Conservation (phyloP, 2,888 invertebrate genomes). For the Ctena decussata region DNA sequence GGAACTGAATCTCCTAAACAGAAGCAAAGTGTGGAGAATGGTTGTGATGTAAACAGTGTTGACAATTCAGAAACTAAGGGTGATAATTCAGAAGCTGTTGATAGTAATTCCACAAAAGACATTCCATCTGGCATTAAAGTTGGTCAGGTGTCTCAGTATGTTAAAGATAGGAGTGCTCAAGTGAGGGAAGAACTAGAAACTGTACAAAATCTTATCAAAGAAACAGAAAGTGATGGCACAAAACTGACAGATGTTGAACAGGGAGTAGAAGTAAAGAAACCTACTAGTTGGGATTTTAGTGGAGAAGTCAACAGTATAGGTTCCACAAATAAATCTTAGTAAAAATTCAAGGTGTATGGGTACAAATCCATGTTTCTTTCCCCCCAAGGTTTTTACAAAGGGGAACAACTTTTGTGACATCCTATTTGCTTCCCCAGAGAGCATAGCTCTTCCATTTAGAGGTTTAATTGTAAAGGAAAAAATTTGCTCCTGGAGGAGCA, state of each 20-base stretch:
- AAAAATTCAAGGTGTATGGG: too few relatives aligned
- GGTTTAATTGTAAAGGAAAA: too few relatives aligned
- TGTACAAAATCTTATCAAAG: neutral
- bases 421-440: too few relatives aligned
- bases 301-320: constrained; percentile 8
- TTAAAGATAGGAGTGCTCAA: constrained; percentile 2
- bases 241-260: neutral
- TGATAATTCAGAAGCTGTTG: neutral
- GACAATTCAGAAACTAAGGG: neutral
- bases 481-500: too few relatives aligned
- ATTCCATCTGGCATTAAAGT: neutral
- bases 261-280: neutral
- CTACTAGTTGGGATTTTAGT: constrained; percentile 21
- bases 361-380: too few relatives aligned
- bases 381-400: too few relatives aligned
- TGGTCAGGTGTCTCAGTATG: constrained; percentile 2
- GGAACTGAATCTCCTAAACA: neutral
- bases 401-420: too few relatives aligned
- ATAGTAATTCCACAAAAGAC: neutral
- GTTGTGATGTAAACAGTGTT: neutral
- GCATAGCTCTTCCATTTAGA: too few relatives aligned
- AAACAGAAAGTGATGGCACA: neutral
- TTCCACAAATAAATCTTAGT: neutral
- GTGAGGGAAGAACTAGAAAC: constrained; percentile 13
- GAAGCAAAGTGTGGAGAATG: neutral